A percentile compares a stretch with the other conserved stretches of the same genome.
These are phyloP conservation scores for Eulemur rufifrons DNA, from an alignment of 2,113 vertebrate species.

Conservation along the genomic window DNA sequence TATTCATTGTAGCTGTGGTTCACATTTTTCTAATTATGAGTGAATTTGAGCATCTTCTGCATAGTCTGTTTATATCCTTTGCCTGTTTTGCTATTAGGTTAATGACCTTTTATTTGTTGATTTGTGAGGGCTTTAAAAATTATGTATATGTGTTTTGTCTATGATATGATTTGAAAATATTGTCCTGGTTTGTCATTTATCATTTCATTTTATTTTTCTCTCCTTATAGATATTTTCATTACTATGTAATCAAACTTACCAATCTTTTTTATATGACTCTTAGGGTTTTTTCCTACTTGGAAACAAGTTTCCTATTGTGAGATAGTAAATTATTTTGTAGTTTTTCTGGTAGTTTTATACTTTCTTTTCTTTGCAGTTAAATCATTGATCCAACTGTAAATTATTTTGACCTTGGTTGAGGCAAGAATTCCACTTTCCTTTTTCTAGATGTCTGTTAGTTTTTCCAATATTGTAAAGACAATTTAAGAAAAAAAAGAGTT, in stretches of 20 bases:
- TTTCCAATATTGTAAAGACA: background rate
- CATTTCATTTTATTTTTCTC: constrained; percentile 26
- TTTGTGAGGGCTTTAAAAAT: background rate
- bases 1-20: background rate
- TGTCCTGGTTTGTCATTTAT: background rate
- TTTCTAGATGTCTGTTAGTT: background rate
- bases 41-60: background rate
- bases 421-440: background rate
- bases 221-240: background rate
- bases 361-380: constrained; percentile 2
- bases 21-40: background rate
- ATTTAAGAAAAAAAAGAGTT: background rate
- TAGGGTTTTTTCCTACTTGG: background rate
- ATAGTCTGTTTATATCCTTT: background rate
- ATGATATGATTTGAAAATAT: background rate
- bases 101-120: background rate
- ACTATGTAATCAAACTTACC: constrained; percentile 3
- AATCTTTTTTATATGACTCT: background rate
- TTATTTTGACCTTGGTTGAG: background rate
- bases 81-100: background rate
- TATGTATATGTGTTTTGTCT: background rate
- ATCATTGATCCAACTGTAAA: constrained; percentile 10
- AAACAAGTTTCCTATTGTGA: background rate
- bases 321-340: background rate
- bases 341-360: constrained; percentile 11